phyloP scores from a whole-genome alignment of 1,140 invertebrate species.

The Pseudomyrmex pallidus region DNA sequence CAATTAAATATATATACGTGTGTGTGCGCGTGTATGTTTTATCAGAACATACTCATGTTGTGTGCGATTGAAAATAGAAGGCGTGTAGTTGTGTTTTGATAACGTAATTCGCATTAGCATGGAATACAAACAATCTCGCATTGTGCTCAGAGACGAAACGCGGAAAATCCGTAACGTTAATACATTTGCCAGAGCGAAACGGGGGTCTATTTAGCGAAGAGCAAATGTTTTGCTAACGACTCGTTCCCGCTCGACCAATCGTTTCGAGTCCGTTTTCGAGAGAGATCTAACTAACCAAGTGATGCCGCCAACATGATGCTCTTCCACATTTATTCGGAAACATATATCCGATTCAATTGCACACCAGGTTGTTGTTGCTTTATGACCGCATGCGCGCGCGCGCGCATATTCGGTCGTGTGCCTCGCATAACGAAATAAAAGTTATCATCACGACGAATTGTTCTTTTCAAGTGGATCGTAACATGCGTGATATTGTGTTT shows the following conservation, averaged over 20 bases:
- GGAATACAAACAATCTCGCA: slow-evolving; percentile 22
- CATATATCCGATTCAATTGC: slow-evolving; percentile 9
- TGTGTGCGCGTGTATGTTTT: too few relatives aligned
- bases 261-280: slow-evolving; percentile 22
- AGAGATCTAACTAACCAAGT: slow-evolving; percentile 29
- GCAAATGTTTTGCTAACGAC: slow-evolving; percentile 43
- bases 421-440: not conserved
- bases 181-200: slow-evolving; percentile 3
- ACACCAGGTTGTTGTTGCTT: not conserved
- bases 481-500: slow-evolving; percentile 7
- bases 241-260: not conserved
- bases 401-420: not conserved
- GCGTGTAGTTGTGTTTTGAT: not conserved
- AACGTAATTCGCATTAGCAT: slow-evolving; percentile 24
- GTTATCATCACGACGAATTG: not conserved
- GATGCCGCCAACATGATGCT: not conserved
- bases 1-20: not conserved
- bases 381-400: not conserved
- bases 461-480: not conserved
- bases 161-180: slow-evolving; percentile 22
- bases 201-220: slow-evolving; percentile 22
- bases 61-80: not conserved
- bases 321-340: slow-evolving; percentile 2
- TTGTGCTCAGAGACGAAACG: not conserved
- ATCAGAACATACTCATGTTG: too few relatives aligned